Evolutionary conservation across 2,797 vertebrate genomes (phyloP).

Genomic region (Enteromius fasciolatus): DNA sequence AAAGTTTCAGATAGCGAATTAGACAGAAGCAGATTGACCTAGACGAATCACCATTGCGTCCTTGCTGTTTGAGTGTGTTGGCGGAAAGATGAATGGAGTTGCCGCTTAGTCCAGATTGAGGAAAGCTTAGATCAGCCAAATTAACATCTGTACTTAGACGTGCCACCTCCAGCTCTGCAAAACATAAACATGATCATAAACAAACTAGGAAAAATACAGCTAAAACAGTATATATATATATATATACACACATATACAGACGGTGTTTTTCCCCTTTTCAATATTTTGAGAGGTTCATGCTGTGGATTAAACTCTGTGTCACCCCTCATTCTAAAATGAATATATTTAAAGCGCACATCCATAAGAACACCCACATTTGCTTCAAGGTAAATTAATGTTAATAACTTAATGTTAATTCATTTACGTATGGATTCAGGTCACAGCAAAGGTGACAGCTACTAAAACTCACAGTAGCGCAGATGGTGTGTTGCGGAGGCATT

Average conservation of each 20-base stretch:
- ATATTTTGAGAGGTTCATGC: not conserved
- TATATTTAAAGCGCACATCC: not conserved
- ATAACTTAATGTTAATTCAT: constrained; percentile 18
- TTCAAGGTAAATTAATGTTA: constrained; percentile 33
- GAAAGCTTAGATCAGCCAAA: constrained; percentile 92
- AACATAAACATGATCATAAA: constrained; percentile 52
- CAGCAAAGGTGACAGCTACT: constrained; percentile 14
- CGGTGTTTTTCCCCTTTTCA: not conserved
- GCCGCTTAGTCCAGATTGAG: constrained; percentile 88
- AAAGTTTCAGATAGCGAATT: not conserved
- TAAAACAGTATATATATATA: not conserved
- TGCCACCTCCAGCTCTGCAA: constrained; percentile 93
- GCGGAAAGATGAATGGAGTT: constrained; percentile 95
- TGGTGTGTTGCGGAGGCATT: not conserved
- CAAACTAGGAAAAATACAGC: not conserved
- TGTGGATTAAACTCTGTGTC: constrained; percentile 6
- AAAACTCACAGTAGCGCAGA: constrained; percentile 3
- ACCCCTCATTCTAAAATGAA: constrained; percentile 10
- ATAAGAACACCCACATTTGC: constrained; percentile 9
- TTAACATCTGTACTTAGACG: constrained; percentile 95
- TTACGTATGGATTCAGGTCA: constrained; percentile 28
- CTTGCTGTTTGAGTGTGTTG: constrained; percentile 95
- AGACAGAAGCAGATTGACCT: not conserved
- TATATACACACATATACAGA: not conserved
- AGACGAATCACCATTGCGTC: constrained; percentile 85